phyloP scores from a whole-genome alignment of 2,888 invertebrate species.

The Apodemia hepburni region DNA sequence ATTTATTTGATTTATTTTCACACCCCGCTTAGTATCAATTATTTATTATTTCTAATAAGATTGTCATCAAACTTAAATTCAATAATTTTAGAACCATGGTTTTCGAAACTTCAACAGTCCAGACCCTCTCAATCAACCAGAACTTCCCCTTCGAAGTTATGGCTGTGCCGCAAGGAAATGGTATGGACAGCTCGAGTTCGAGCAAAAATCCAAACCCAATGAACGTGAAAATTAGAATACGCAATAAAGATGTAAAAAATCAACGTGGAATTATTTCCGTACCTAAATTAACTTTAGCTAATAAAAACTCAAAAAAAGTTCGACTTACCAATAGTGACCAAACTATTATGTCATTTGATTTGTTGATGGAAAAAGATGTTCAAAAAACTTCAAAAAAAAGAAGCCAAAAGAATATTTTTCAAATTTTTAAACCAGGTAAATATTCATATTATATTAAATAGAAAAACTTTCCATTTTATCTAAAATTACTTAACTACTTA shows the following conservation, averaged over 20 bases:
- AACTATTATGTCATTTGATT: constrained; percentile 63
- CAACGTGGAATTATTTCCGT: constrained; percentile 41
- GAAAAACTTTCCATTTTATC: too few relatives aligned
- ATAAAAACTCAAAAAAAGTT: constrained; percentile 40
- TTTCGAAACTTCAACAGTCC: constrained; percentile 39
- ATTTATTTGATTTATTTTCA: constrained; percentile 20
- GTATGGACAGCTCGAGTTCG: neutral
- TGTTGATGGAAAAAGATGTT: constrained; percentile 50
- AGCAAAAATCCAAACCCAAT: constrained; percentile 39
- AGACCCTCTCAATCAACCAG: constrained; percentile 38
- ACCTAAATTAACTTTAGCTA: constrained; percentile 37
- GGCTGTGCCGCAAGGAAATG: constrained; percentile 45
- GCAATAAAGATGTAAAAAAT: constrained; percentile 45
- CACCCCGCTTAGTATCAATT: neutral
- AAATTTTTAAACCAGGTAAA: constrained; percentile 42
- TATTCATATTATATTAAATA: neutral
- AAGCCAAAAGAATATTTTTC: constrained; percentile 42
- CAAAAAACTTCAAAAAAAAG: constrained; percentile 43
- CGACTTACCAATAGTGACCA: constrained; percentile 56
- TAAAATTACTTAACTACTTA: too few relatives aligned
- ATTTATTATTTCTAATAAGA: too few relatives aligned
- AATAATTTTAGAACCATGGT: constrained; percentile 35
- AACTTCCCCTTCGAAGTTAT: constrained; percentile 58
- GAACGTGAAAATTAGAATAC: constrained; percentile 57
- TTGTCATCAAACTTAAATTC: constrained; percentile 5